Evolutionary conservation across 2,888 invertebrate species (phyloP).

Genomic region (Drosophila nr. fundita): DNA sequence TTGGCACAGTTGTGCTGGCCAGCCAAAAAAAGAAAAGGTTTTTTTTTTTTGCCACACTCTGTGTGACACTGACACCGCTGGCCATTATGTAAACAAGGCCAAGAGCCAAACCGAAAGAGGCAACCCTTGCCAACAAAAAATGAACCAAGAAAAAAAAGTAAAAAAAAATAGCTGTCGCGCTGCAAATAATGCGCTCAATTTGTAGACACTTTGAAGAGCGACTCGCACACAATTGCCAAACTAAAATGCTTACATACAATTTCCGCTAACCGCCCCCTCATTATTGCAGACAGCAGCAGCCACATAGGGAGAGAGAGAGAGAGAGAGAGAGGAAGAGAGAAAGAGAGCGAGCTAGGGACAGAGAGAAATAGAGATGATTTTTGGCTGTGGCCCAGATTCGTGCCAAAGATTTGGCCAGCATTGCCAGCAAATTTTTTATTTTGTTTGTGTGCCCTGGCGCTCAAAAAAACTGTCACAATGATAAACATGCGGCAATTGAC

Average conservation of each 20-base stretch:
- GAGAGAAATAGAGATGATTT: background rate
- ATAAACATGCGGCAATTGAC: conserved; percentile 82
- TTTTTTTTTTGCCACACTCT: conserved; percentile 6
- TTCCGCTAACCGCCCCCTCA: conserved; percentile 55
- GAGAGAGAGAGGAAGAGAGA: background rate
- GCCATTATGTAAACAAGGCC: conserved; percentile 64
- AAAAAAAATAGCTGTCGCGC: conserved; percentile 30
- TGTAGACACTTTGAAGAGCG: conserved; percentile 52
- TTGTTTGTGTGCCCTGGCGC: background rate
- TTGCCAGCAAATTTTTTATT: conserved; percentile 13
- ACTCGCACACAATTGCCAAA: conserved; percentile 67
- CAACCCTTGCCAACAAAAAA: conserved; percentile 43
- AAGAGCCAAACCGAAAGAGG: conserved; percentile 26
- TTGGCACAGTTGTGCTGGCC: conserved; percentile 58
- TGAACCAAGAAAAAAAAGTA: background rate
- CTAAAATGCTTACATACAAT: conserved; percentile 75
- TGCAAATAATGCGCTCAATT: conserved; percentile 66
- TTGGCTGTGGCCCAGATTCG: conserved; percentile 53
- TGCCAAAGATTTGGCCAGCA: conserved; percentile 40
- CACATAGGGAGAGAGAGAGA: background rate
- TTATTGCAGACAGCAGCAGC: conserved; percentile 19
- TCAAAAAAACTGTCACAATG: conserved; percentile 73
- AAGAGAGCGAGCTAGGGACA: background rate
- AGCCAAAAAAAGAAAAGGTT: conserved; percentile 15
- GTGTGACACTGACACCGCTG: conserved; percentile 51